Evolutionary conservation across 2,113 vertebrate genomes (phyloP), one percentile per base, ranked within the genome.

Genomic region (Esox niger): DNA sequence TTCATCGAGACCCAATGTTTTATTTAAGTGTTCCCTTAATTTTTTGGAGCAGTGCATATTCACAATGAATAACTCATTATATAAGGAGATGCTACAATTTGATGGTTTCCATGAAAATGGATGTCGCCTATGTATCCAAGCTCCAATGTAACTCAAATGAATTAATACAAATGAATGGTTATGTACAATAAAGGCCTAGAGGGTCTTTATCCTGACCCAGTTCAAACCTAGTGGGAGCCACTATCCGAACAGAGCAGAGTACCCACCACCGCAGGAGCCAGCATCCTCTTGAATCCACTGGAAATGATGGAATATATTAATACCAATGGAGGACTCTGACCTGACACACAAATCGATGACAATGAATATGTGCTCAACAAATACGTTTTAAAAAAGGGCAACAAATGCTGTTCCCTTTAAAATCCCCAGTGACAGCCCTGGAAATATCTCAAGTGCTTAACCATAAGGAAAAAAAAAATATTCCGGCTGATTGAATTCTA

Each of bases 261-360:
- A 82, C 71, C 52, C 81, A 70, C 68, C 64, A 78, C 68, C 68
- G 76, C 67, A 73, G 38, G 15, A 43, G 15, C 38, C 71, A 52
- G 59, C 72, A 47, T 62, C 66, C 68, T 76, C 73, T 77, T 6
- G 17, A 78, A 70, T 64, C 75, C 72, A 76, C 78, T 56, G 68
- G 71, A 86, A 85, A 81, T 62, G 75, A 71, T 73, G 69, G 82
- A 86, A 89, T 90, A 85, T 74, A 84, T 90, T 82, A 87, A 82
- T 58, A 75, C 65, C 78, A 79, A 60, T 77, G 63, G 74, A 83
- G 75, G 56, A 68, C 74, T 79, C 56, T 85, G 86, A 88, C 86
- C 85, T 73, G 71, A 81, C 82, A 84, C 79, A 76, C 75, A 83
- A 89, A 90, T 88, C 81, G 80, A 80, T 84, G 75, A 65, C 71